Base-by-base conservation (phyloP, 2,113 vertebrate genomes). In the Nematolebias whitei region DNA sequence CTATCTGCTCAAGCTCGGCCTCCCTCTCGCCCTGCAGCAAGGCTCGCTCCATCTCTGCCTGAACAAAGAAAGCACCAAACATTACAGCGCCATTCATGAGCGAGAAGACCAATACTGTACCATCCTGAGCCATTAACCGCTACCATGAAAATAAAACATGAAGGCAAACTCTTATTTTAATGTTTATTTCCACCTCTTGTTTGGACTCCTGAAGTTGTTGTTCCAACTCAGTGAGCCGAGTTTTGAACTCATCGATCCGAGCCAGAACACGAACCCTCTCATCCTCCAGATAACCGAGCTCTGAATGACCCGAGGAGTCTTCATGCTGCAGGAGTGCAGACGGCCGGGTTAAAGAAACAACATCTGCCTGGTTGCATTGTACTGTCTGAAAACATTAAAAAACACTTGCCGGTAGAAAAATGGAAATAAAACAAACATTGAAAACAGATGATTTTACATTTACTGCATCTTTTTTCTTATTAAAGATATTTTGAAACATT, bases 11-110 rank as follows among this genome's bases (percentile, higher is more conserved):
- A 0, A 93, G 76, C 84, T 99, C 97, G 0, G 96, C 92, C 75
- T 96, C 94, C 63, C 89, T 90, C 87, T 99, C 97, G 0, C 96
- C 96, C 85, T 98, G 96, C 72, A 98, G 93, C 78, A 99, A 83
- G 0, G 96, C 96, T 8, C 91, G 90, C 79, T 99, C 97, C 95
- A 98, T 95, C 88, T 98, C 97, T 0, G 95, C 96, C 97, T 98
- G 90, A 2, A 68, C 19, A 20, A 71, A 38, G 0, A 0, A 5
- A 57, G 8, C 2, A 45, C 48, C 38, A 13, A 23, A 59, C 20
- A 9, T 4, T 26, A 15, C 63, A 35, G 65, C 11, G 38, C 10
- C 49, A 56, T n/a, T n/a, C n/a, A n/a, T n/a, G n/a, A 56, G n/a
- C n/a, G n/a, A n/a, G n/a, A n/a, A n/a, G n/a, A n/a, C n/a, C n/a